These are phyloP conservation scores for Andrena bicolor DNA, from an alignment of 2,888 invertebrate species.

Conservation along the genomic window DNA sequence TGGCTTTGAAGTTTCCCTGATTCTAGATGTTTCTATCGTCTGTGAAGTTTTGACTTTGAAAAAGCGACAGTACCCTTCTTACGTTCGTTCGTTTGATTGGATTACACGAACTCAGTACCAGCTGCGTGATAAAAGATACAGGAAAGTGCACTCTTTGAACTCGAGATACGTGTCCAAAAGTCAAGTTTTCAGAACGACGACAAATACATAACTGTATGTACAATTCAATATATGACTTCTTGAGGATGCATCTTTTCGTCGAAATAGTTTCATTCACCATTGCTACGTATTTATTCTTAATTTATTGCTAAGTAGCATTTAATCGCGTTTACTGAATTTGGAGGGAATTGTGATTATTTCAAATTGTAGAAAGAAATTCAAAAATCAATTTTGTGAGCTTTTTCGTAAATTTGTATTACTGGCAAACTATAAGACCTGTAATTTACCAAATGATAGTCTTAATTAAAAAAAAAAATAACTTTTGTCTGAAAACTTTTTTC, in stretches of 20 bases:
- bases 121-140: constrained; percentile 28
- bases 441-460: too few species aligned
- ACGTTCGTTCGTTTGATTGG: constrained; percentile 43
- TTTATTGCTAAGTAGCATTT: not conserved
- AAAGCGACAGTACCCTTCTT: constrained; percentile 24
- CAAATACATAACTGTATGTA: not conserved
- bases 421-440: too few species aligned
- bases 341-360: not conserved
- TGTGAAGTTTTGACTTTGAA: constrained; percentile 17
- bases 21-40: constrained; percentile 47
- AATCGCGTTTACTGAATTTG: not conserved
- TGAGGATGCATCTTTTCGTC: not conserved
- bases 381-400: too few species aligned
- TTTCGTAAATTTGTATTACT: too few species aligned
- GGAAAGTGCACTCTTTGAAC: constrained; percentile 33
- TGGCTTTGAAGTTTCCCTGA: constrained; percentile 3
- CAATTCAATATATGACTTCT: not conserved
- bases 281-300: not conserved
- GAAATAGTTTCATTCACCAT: not conserved
- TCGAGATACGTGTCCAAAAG: constrained; percentile 30
- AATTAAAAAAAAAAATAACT: too few species aligned
- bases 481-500: too few species aligned
- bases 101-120: constrained; percentile 35
- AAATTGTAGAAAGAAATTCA: not conserved
- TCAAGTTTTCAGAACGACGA: not conserved